These are phyloP conservation scores for Psephotus haematonotus DNA, from an alignment of 2,113 vertebrate species.

Conservation along the genomic window DNA sequence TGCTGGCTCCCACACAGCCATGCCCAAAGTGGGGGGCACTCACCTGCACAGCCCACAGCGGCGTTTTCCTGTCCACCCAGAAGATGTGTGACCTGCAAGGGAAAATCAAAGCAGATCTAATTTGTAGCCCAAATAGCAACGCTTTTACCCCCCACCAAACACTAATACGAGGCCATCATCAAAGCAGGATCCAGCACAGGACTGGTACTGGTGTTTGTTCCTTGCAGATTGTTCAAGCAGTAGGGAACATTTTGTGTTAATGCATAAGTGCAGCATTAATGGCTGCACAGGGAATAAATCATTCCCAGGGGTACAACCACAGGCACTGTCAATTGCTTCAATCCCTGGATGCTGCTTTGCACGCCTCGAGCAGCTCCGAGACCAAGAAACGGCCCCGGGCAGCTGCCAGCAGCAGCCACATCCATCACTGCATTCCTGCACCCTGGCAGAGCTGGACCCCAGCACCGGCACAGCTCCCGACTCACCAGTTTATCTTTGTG, in stretches of 20 bases:
- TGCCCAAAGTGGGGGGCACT: neutral
- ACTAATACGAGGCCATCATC: accelerated
- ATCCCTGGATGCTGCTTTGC: neutral
- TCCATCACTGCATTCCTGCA: accelerated
- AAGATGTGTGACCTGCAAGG: constrained; percentile 78
- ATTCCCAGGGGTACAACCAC: neutral
- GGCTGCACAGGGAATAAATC: neutral
- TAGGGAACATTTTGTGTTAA: neutral
- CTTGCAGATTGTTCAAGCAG: neutral
- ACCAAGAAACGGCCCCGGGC: accelerated
- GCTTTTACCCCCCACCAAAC: accelerated
- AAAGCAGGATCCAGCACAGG: neutral
- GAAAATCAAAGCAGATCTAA: neutral
- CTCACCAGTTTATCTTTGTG: constrained; percentile 79
- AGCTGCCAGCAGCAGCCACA: neutral
- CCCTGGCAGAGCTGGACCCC: neutral
- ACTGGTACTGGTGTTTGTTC: neutral
- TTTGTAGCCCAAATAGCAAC: accelerated
- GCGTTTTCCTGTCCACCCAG: constrained; percentile 90
- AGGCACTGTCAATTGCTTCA: neutral
- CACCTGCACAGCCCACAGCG: constrained; percentile 95
- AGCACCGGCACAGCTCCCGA: neutral
- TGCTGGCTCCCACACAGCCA: neutral
- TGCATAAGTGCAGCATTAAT: neutral
- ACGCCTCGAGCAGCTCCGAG: accelerated